Evolutionary conservation across 2,888 invertebrate species (phyloP), one percentile per base, ranked within the genome.

Genomic region (Tinea trinotella): DNA sequence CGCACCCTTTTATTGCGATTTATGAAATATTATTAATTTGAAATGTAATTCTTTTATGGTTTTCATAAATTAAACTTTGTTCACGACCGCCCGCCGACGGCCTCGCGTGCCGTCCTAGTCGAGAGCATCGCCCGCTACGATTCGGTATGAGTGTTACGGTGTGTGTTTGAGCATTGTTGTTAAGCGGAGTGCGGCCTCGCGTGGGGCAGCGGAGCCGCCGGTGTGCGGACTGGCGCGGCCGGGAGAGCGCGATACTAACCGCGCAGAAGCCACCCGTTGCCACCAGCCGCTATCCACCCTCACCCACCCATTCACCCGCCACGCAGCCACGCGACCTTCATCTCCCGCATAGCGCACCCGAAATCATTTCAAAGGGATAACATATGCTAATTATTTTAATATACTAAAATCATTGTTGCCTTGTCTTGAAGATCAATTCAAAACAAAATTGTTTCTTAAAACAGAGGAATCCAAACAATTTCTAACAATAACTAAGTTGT

Each of bases 151-250:
- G 20, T 69, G 78, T 78, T 70, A 79, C 76, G 78, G 76, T 69
- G 77, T 77, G 82, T 75, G 74, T 76, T 74, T 76, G 75, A 79
- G 81, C 83, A 84, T 84, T 84, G 83, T 84, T 83, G 81, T 80
- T 74, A 68, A 77, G 79, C 80, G 80, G 82, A 81, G 81, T 81
- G 83, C 82, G 82, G 83, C 81, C 81, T 81, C 79, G 80, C 83
- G 83, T 84, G 82, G 83, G 82, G 82, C 84, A 83, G 84, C 83
- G 82, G 81, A 79, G 84, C 84, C 84, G 84, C 84, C 83, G 84
- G 83, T 80, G 80, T 82, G 84, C 83, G 84, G 84, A 84, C 84
- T 84, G 83, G 76, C 81, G 74, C 54, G 18, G 46, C 24, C 50
- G 50, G 35, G 10, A 17, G 13, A 13, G 12, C 13, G 35, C 54